These are phyloP conservation scores for Semibalanus balanoides DNA, from an alignment of 1,140 invertebrate species.

Conservation along the genomic window DNA sequence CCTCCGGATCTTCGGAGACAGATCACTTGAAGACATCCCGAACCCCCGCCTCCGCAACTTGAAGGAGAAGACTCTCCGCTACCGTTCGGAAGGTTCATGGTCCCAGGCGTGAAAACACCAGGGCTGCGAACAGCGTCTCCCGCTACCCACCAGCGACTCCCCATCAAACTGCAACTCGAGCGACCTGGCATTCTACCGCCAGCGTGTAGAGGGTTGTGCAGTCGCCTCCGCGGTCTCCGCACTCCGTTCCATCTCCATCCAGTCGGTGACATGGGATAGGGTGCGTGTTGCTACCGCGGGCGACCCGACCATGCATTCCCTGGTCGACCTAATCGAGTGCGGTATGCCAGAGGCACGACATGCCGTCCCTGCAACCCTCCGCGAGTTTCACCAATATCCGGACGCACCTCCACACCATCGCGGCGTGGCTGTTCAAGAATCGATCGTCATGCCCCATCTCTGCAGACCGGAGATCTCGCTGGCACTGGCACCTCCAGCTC, in stretches of 20 bases:
- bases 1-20: neutral
- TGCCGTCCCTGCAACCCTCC: neutral
- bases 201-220: no score
- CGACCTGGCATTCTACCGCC: neutral
- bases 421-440: neutral
- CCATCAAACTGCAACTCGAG: neutral
- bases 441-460: neutral
- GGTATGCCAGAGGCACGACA: neutral
- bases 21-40: neutral
- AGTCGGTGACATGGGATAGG: neutral
- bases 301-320: neutral
- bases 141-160: neutral
- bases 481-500: neutral
- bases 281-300: neutral
- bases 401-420: neutral
- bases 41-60: neutral
- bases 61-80: neutral
- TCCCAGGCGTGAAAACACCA: neutral
- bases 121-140: neutral
- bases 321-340: neutral
- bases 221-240: no score
- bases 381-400: neutral
- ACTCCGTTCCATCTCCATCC: no score
- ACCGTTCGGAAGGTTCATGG: neutral
- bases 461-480: neutral